Base-by-base conservation (phyloP, 2,113 vertebrate species). In the Propithecus coquereli region DNA sequence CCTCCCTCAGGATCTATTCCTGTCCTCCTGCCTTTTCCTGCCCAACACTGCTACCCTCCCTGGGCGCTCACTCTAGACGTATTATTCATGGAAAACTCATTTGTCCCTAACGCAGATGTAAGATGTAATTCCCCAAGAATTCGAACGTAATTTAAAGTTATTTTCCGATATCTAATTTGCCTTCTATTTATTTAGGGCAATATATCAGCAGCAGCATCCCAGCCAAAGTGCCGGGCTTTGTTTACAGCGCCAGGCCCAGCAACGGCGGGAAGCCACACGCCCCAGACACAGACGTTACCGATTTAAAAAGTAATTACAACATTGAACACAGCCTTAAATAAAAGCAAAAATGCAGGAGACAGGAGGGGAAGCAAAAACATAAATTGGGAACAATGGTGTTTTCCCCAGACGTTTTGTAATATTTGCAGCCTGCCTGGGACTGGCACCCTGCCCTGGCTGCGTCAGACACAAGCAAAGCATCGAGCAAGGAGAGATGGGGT, bases 101-200 rank as follows among this genome's bases (percentile, higher is more conserved):
- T 95, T 96, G 95, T 98, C 92, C 97, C 82, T 80, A 95, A 97
- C 47, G n/a, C 82, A 97, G 73, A 98, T 77, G 40, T 66, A 95
- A 97, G 93, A 97, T 85, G 82, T 83, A 95, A 96, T 95, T 98
- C 96, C 90, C 88, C 59, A 80, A 97, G 93, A 98, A 98, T 97
- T 96, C 91, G 90, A 94, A 97, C 92, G 93, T 97, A 96, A 98
- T 98, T 98, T 98, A 96, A 98, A 98, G 97, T 96, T 98, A 74
- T 98, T 98, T 97, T 96, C 93, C 95, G 94, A 93, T 95, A 98
- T 95, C 97, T 96, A 98, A 96, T 98, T 98, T 98, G 94, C 95
- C 76, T 97, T 96, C 97, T 97, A 98, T 97, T 98, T 98, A 98
- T 97, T 98, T 97, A 74, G 74, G 91, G 88, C 94, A 50, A 77